Percentiles rank a stretch among this genome's conserved stretches.
Evolutionary conservation across 2,888 invertebrate genomes (phyloP).

Genomic region (Dugesia japonica): DNA sequence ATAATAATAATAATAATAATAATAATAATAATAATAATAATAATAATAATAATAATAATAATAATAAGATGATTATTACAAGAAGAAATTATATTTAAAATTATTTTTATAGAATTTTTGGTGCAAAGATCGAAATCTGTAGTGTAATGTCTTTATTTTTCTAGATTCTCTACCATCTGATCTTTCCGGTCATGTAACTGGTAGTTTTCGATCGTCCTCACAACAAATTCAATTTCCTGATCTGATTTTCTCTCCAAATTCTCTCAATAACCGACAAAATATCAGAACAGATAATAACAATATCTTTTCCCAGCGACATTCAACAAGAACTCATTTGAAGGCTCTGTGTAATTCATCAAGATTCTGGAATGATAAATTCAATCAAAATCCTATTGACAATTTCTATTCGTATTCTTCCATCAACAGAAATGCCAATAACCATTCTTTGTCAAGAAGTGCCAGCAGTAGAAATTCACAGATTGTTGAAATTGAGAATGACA

Average conservation of each 20-base stretch:
- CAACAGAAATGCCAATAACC: background rate
- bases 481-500: slow-evolving; percentile 5
- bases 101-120: too few species aligned
- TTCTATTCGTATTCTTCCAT: background rate
- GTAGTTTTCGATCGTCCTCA: background rate
- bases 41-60: too few species aligned
- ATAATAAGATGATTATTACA: too few species aligned
- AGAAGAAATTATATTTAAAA: too few species aligned
- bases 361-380: background rate
- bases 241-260: background rate
- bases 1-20: too few species aligned
- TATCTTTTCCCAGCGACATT: background rate
- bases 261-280: background rate
- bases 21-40: too few species aligned
- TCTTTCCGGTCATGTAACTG: background rate
- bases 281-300: background rate
- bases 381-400: background rate
- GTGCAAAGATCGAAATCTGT: too few species aligned
- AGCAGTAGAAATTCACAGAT: slow-evolving; percentile 1
- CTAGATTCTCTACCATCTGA: background rate
- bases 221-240: background rate
- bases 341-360: background rate
- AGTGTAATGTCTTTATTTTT: background rate
- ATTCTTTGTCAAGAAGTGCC: background rate
- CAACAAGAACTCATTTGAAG: background rate